phyloP scores from a whole-genome alignment of 2,888 invertebrate species.

The Napeogenes sylphis region DNA sequence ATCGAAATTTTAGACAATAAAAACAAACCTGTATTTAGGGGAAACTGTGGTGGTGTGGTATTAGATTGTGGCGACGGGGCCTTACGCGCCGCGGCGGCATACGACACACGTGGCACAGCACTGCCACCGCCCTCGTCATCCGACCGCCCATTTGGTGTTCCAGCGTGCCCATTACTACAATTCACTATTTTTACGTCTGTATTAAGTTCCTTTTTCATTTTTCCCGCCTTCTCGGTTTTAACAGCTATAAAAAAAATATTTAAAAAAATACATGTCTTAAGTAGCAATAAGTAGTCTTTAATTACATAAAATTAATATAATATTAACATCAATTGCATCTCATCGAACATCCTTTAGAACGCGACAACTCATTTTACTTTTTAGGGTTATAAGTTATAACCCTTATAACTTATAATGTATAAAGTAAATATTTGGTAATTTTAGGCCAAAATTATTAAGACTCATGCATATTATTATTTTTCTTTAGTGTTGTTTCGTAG shows the following conservation, averaged over 20 bases:
- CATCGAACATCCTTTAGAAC: neutral
- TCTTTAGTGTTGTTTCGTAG: neutral
- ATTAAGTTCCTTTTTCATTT: conserved; percentile 63
- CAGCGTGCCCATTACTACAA: conserved; percentile 67
- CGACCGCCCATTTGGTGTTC: conserved; percentile 66
- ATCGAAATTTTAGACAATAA: neutral
- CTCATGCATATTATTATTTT: too few species aligned
- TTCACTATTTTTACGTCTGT: conserved; percentile 48
- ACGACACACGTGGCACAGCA: conserved; percentile 58
- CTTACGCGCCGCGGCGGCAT: conserved; percentile 68
- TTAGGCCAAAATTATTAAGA: too few species aligned
- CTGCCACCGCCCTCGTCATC: conserved; percentile 66
- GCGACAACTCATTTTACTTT: too few species aligned
- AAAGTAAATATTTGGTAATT: too few species aligned
- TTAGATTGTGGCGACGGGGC: conserved; percentile 61
- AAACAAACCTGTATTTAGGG: conserved; percentile 55
- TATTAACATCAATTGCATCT: neutral
- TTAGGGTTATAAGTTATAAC: too few species aligned
- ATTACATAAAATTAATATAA: neutral
- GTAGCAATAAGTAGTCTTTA: neutral
- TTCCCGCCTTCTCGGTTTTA: conserved; percentile 60
- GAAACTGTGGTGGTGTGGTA: conserved; percentile 56
- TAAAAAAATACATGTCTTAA: neutral
- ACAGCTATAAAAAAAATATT: conserved; percentile 52
- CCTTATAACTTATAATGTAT: too few species aligned